Conservation (phyloP, 2,888 invertebrate species). For the Globia sparganii region DNA sequence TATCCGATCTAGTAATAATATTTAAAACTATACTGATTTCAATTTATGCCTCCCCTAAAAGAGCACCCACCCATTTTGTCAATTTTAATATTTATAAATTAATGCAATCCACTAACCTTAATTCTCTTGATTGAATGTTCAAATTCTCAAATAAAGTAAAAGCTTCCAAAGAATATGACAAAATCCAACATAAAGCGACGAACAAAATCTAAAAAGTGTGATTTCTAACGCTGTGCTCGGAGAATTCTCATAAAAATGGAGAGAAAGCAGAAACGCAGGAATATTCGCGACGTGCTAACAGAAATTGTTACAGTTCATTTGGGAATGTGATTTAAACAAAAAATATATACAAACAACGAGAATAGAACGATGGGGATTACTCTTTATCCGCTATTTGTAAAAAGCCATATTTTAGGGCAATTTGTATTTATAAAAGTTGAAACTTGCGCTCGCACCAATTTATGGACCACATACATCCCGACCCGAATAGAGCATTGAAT, state of each 20-base stretch:
- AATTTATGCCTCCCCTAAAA: background rate
- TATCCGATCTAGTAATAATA: background rate
- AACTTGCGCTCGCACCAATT: constrained; percentile 20
- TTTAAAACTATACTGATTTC: background rate
- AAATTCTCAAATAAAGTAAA: background rate
- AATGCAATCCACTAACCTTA: background rate
- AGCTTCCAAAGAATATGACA: background rate
- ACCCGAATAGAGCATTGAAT: constrained; percentile 24
- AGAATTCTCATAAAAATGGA: constrained; percentile 42
- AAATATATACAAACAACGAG: constrained; percentile 7
- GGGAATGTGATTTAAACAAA: constrained; percentile 28
- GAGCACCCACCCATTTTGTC: background rate
- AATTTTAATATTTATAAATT: background rate
- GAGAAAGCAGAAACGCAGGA: constrained; percentile 12
- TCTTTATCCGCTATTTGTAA: constrained; percentile 7
- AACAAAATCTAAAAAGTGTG: constrained; percentile 4
- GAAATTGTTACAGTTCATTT: constrained; percentile 9
- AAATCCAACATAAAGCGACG: background rate
- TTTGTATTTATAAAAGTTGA: constrained; percentile 31
- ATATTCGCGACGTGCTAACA: constrained; percentile 3
- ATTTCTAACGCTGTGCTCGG: constrained; percentile 2
- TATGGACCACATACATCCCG: constrained; percentile 28
- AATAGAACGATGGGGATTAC: background rate
- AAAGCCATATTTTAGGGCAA: constrained; percentile 19
- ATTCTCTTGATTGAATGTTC: background rate